These are phyloP conservation scores for Mustela nigripes DNA, from an alignment of 2,113 vertebrate genomes.

Conservation along the genomic window DNA sequence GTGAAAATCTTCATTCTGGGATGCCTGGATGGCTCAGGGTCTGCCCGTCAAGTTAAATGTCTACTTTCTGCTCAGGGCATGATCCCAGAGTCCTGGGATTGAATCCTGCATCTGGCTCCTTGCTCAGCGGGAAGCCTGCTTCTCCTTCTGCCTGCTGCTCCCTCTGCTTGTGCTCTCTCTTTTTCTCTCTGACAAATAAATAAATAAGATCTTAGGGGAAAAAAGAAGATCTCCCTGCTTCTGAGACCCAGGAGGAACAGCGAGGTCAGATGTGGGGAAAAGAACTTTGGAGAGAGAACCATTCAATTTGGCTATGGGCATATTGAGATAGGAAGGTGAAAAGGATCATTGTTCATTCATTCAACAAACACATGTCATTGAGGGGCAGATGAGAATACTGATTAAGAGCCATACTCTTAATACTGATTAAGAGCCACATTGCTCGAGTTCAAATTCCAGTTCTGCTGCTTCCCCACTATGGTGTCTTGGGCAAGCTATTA, in stretches of 20 bases:
- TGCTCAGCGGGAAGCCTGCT: too few relatives aligned
- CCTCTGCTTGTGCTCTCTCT: too few relatives aligned
- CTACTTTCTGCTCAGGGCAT: too few relatives aligned
- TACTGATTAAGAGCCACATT: background rate
- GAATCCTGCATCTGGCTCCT: too few relatives aligned
- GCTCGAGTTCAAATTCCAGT: background rate
- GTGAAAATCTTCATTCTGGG: background rate
- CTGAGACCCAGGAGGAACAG: background rate
- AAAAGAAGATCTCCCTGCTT: background rate
- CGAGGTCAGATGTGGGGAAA: background rate
- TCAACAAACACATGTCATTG: background rate
- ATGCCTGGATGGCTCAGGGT: too few relatives aligned
- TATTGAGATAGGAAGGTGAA: background rate
- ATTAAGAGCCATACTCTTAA: background rate
- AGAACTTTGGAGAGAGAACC: background rate
- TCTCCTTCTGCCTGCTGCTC: too few relatives aligned
- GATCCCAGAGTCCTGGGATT: too few relatives aligned
- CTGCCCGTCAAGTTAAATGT: too few relatives aligned
- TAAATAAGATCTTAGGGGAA: too few relatives aligned
- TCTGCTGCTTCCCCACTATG: background rate
- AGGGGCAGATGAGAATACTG: background rate
- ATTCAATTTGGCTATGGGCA: background rate
- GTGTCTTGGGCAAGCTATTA: background rate
- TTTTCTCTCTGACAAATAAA: too few relatives aligned
- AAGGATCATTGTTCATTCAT: background rate